Base-by-base conservation (phyloP, 1,140 invertebrate species). In the Lordiphosa mommai region DNA sequence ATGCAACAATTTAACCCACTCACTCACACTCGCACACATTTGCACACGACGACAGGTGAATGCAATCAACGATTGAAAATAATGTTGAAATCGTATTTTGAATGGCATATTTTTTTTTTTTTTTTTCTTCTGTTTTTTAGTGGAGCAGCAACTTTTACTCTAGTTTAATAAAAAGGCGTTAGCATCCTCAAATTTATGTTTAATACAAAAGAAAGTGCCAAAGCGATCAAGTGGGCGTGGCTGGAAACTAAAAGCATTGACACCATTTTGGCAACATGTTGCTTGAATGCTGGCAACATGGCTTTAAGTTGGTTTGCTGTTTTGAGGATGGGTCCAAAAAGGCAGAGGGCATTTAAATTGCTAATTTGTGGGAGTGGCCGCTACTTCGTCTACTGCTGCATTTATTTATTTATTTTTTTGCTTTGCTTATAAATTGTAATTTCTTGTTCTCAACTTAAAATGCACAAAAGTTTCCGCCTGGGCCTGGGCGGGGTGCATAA, bases 401-500 rank as follows among this genome's bases (percentile, higher is more conserved):
- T 66, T 67, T 67, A 67, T 67, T 67, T 67, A 67, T 67, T n/a
- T 16, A 4, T 10, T 27, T 66, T 64, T 64, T 56, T 65, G 51
- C 48, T 47, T 66, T 63, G 60, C 60, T 63, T 63, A 67, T 67
- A 67, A 67, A 67, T 67, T 67, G 61, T 66, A 67, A 67, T 58
- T 56, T 46, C 61, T 34, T 66, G 44, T 67, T 37, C 63, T 27
- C 30, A 29, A 27, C 23, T 27, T 27, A 27, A 27, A 27, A 27
- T 27, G 23, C 23, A 27, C 23, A 27, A 27, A 27, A 27, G 23
- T 82, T 74, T 55, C 44, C 67, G 46, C 7, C 37, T 8, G 36
- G 36, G 46, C 7, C 37, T 8, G 36, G 36, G 61, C 29, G 9
- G 36, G 20, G 59, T 47, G 59, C 23, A 63, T 63, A 63, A 63